Base-by-base conservation (phyloP, 1,140 invertebrate species). In the Ceratosolen fusciceps region DNA sequence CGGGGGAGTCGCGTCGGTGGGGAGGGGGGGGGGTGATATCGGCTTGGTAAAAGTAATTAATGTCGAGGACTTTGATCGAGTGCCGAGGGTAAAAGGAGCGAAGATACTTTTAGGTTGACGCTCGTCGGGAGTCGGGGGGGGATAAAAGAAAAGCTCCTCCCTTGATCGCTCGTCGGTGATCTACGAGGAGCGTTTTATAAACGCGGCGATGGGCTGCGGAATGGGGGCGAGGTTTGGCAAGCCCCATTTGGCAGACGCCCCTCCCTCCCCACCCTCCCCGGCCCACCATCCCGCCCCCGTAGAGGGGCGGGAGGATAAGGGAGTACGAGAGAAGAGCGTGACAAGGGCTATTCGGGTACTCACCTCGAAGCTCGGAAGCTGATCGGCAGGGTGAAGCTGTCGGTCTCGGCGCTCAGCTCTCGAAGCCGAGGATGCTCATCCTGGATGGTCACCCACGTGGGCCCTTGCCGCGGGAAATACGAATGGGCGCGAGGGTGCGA, bases 401-500 rank as follows among this genome's bases (percentile, higher is more conserved):
- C 14, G 14, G 58, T 3, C 31, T 65, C 58, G 60, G 34, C 26
- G 26, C 67, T 70, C 43, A 70, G n/a, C 39, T 43, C 31, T 29
- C 14, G 3, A 24, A 70, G 67, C 39, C 26, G n/a, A 26, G 8
- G 67, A 70, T 70, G 60, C 34, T 65, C 60, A 65, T 65, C 60
- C 31, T 62, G 29, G 16, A n/a, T 26, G 56, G 2, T 29, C 52
- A 47, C 67, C 60, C 70, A 73, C 71, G 71, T 73, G 71, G 71
- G 34, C 52, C 71, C 71, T 73, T 56, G 49, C 24, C 34, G 72
- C 72, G 72, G 72, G 72, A 74, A 74, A 74, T 74, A 43, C 37
- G 56, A 74, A 74, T 43, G 24, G 31, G 12, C 60, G 31, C 29
- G 34, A n/a, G 71, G 54, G 16, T 54, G 70, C 52, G n/a, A 58